Conservation (phyloP, 2,113 vertebrate genomes). For the Cebidichthys violaceus region DNA sequence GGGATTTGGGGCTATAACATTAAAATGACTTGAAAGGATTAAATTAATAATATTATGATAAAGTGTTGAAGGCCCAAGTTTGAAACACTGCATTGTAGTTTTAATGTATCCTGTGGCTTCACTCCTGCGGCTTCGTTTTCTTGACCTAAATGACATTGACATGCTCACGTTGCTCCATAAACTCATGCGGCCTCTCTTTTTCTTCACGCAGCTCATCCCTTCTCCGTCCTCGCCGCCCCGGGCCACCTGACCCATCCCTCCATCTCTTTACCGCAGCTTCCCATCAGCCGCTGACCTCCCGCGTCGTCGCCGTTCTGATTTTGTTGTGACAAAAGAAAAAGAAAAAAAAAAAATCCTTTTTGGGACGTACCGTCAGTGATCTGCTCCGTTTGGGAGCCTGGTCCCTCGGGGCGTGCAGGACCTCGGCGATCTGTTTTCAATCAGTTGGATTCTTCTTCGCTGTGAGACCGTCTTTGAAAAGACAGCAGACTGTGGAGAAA, state of each 20-base stretch:
- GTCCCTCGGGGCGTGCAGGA: constrained; percentile 24
- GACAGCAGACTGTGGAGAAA: constrained; percentile 41
- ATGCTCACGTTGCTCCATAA: not conserved
- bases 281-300: constrained; percentile 86
- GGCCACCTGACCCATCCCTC: constrained; percentile 85
- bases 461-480: constrained; percentile 46
- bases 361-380: constrained; percentile 27
- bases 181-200: not conserved
- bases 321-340: constrained; percentile 12
- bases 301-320: not conserved
- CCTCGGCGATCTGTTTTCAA: constrained; percentile 16
- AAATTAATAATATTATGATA: not conserved
- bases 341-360: not conserved
- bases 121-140: too few species aligned
- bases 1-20: not conserved
- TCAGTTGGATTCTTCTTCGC: constrained; percentile 39
- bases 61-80: not conserved
- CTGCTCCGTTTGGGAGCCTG: constrained; percentile 39
- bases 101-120: not conserved
- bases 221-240: constrained; percentile 90
- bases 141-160: not conserved
- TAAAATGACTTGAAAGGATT: not conserved
- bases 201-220: constrained; percentile 89
- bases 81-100: not conserved
- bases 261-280: constrained; percentile 85